These are phyloP conservation scores for Amblyjoppa proteus DNA, from an alignment of 2,888 invertebrate genomes.

Conservation along the genomic window DNA sequence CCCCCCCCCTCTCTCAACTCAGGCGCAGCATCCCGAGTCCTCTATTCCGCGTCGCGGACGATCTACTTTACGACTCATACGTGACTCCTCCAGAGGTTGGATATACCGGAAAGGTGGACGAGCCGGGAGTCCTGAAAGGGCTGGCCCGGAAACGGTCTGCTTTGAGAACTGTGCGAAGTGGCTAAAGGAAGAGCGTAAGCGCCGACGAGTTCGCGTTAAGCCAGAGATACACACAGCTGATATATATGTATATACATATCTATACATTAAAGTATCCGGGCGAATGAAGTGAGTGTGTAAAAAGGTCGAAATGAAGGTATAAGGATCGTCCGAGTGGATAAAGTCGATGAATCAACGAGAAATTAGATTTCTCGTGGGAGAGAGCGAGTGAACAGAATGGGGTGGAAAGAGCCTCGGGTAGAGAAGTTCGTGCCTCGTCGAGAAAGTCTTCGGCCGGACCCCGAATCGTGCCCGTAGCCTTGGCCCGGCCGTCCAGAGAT, in stretches of 20 bases:
- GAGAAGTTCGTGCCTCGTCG: not conserved
- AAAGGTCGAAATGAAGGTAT: conserved; percentile 67
- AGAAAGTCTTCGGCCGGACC: conserved; percentile 33
- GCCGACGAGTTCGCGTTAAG: conserved; percentile 2
- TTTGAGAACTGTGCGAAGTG: conserved; percentile 33
- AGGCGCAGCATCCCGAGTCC: not conserved
- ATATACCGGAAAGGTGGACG: conserved; percentile 40
- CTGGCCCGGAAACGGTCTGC: not conserved
- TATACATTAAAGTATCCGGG: not conserved
- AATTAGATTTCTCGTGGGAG: conserved; percentile 66
- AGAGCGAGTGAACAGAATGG: not conserved
- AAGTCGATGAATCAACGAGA: conserved; percentile 69
- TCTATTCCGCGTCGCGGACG: conserved; percentile 73
- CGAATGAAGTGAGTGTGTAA: conserved; percentile 39
- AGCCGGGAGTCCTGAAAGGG: not conserved
- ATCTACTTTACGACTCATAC: conserved; percentile 82
- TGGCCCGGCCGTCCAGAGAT: not conserved
- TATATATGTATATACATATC: not conserved
- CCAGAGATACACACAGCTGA: not conserved
- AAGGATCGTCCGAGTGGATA: conserved; percentile 64
- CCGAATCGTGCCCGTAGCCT: not conserved
- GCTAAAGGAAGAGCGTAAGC: conserved; percentile 41
- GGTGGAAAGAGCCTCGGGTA: conserved; percentile 12
- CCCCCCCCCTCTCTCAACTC: not conserved
- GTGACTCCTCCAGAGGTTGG: conserved; percentile 74